phyloP scores from a whole-genome alignment of 2,797 vertebrate genomes.

The Hydrolagus colliei region DNA sequence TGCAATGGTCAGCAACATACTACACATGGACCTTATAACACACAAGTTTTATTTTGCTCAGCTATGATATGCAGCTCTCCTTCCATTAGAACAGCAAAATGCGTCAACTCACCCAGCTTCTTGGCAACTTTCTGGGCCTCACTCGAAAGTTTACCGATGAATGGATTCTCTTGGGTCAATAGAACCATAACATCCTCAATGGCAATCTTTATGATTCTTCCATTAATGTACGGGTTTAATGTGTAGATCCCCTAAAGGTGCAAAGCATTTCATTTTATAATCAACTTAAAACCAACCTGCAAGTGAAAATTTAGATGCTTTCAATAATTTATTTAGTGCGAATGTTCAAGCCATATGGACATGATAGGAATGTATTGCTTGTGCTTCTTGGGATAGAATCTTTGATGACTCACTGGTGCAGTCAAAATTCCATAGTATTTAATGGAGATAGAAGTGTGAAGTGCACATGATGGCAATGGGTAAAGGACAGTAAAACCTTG shows the following conservation, averaged over 20 bases:
- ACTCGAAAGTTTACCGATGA: conserved; percentile 79
- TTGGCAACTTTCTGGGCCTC: conserved; percentile 77
- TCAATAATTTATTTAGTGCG: too few species aligned
- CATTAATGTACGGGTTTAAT: conserved; percentile 84
- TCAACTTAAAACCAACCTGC: too few species aligned
- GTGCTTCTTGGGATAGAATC: too few species aligned
- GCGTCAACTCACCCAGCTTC: conserved; percentile 66
- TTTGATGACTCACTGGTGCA: too few species aligned
- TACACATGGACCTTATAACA: neutral
- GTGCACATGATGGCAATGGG: too few species aligned
- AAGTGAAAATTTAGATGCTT: too few species aligned
- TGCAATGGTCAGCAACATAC: neutral
- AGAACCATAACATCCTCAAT: conserved; percentile 89
- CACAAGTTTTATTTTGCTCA: conserved; percentile 1
- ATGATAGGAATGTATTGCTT: too few species aligned
- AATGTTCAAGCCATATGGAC: too few species aligned
- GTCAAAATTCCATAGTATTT: too few species aligned
- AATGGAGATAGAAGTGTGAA: too few species aligned
- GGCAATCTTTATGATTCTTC: conserved; percentile 75
- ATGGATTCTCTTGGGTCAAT: conserved; percentile 94
- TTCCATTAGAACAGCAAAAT: neutral
- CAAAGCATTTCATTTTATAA: neutral
- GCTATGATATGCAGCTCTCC: neutral
- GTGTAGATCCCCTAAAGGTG: conserved; percentile 84
- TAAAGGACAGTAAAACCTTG: too few species aligned